Evolutionary conservation across 2,888 invertebrate genomes (phyloP).

Genomic region (Peribatodes rhomboidaria): DNA sequence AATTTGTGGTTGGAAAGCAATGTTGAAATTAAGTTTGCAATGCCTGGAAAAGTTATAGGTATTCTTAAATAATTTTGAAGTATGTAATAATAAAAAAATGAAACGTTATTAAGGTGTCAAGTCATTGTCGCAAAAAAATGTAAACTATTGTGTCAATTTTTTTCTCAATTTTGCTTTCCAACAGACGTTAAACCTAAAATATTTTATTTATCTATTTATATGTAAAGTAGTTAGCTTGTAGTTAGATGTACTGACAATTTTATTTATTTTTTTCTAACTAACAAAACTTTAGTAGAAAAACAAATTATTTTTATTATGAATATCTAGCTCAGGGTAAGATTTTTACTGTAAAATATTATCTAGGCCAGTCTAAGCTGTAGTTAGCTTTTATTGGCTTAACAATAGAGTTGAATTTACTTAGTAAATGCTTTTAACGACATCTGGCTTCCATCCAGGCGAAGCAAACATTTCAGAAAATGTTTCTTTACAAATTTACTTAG

Average conservation of each 20-base stretch:
- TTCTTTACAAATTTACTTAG: constrained; percentile 21
- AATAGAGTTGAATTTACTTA: constrained; percentile 29
- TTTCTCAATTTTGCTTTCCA: constrained; percentile 21
- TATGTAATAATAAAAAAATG: no score
- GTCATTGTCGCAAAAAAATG: no score
- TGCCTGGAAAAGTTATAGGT: no score
- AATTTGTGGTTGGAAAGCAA: constrained; percentile 9
- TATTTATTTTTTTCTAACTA: constrained; percentile 9
- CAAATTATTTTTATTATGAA: not conserved
- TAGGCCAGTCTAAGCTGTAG: constrained; percentile 2
- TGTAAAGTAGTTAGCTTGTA: constrained; percentile 31
- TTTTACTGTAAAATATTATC: constrained; percentile 4
- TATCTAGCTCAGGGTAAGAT: constrained; percentile 8
- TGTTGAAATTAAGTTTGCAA: not conserved
- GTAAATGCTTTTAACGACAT: constrained; percentile 18
- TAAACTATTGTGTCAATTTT: no score
- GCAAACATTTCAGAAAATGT: constrained; percentile 35
- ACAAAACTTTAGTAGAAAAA: not conserved
- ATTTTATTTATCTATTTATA: constrained; percentile 30
- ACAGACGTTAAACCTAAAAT: constrained; percentile 16
- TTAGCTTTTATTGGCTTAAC: constrained; percentile 19
- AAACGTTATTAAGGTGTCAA: no score
- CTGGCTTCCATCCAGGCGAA: constrained; percentile 50
- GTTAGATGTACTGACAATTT: constrained; percentile 47
- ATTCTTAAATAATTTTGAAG: no score